Evolutionary conservation across 2,888 invertebrate species (phyloP), one percentile per base, ranked within the genome.

Genomic region (Stegana nigrithorax): DNA sequence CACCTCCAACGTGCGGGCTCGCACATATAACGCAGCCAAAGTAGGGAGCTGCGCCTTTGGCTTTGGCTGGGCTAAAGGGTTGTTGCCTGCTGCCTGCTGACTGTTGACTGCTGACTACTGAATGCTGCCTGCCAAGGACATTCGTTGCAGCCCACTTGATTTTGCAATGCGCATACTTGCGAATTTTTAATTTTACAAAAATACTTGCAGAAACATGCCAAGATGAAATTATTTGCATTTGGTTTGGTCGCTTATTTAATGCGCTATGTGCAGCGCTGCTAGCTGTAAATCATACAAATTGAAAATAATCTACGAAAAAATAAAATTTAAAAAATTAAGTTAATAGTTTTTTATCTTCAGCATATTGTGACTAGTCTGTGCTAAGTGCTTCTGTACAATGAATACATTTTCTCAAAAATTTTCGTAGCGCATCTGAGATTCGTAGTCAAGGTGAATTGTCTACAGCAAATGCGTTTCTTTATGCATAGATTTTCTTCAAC

Each of bases 121-220:
- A 39, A 39, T n/a, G 39, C 14, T 39, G 66, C 58, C 67, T 72
- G 64, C 58, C 67, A 67, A 71, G 70, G 66, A 73, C 66, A 72
- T 70, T 59, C 51, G 39, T 64, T 76, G 75, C 77, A 76, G 65
- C 64, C 70, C 67, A 72, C 72, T 72, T 69, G 67, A 70, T 25
- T 60, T 59, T 47, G 44, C 45, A 26, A 45, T 59, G 36, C 36
- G 32, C 32, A 59, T 23, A 5, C 5, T 50, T 25, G 5, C 17
- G 21, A 47, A 17, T 23, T 57, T 72, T 72, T 66, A 67, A 71
- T 73, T 73, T 68, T 50, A 19, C 67, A 61, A 63, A 70, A 64
- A 65, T 65, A 55, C 42, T 61, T 53, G 60, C 62, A 65, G 66
- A 61, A 39, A 55, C 58, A 2, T 32, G 32, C n/a, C 10, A 45